phyloP scores from a whole-genome alignment of 2,113 vertebrate genomes.

The Grammomys surdaster region DNA sequence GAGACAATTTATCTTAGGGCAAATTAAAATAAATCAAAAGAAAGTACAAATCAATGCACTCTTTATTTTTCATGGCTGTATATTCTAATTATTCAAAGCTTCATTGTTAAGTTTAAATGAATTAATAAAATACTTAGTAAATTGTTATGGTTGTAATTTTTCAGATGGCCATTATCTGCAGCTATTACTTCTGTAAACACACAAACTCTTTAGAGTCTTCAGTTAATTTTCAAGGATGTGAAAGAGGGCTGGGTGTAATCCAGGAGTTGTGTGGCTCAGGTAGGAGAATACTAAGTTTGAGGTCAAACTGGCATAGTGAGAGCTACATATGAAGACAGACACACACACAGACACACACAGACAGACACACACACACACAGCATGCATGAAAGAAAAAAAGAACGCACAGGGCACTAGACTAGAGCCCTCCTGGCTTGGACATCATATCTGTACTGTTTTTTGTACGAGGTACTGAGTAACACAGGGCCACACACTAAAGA shows the following conservation, averaged over 20 bases:
- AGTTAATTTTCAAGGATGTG: conserved; percentile 17
- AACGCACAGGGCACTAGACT: not conserved
- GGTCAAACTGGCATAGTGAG: not conserved
- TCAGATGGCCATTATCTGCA: not conserved
- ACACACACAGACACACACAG: not conserved
- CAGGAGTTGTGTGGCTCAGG: not conserved
- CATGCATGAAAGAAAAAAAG: not conserved
- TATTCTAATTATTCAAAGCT: not conserved
- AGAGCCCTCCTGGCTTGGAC: not conserved
- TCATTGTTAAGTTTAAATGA: conserved; percentile 1
- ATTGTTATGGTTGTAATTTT: not conserved
- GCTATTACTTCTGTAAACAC: not conserved
- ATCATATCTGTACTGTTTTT: no score
- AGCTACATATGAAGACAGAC: not conserved
- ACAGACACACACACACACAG: not conserved
- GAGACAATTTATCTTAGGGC: not conserved
- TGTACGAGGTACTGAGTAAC: not conserved
- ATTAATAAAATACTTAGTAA: not conserved
- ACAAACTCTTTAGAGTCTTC: not conserved
- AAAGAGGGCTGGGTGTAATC: not conserved
- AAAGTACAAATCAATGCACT: not conserved
- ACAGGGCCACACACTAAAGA: not conserved
- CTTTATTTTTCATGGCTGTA: not conserved
- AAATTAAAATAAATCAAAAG: not conserved
- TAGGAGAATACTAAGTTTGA: not conserved